Evolutionary conservation across 2,113 vertebrate genomes (phyloP).

Genomic region (Sylvia atricapilla): DNA sequence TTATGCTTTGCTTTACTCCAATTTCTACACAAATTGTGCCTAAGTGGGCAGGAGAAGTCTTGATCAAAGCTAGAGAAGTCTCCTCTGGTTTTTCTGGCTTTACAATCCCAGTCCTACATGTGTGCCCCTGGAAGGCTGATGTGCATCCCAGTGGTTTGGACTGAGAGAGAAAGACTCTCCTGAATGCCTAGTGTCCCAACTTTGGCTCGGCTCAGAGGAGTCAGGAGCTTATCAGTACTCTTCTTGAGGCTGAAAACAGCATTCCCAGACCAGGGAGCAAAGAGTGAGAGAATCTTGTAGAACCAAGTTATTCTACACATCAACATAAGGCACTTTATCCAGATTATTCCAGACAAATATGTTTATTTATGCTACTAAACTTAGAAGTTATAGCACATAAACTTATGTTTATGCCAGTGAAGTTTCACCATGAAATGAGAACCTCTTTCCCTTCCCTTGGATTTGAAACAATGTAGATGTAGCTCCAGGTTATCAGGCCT

Average conservation of each 20-base stretch:
- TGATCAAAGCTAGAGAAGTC: not conserved
- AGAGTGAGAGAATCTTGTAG: not conserved
- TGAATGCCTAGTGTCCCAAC: not conserved
- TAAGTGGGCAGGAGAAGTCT: not conserved
- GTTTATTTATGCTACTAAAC: not conserved
- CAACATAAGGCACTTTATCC: not conserved
- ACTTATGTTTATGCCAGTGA: not conserved
- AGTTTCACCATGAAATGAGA: not conserved
- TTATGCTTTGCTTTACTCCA: not conserved
- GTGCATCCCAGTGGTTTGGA: not conserved
- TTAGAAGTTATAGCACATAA: not conserved
- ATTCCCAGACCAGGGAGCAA: not conserved
- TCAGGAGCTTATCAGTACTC: not conserved
- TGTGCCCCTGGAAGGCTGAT: not conserved
- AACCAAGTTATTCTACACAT: not conserved
- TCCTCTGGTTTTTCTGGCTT: not conserved
- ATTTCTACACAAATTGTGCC: not conserved
- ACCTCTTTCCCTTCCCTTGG: not conserved
- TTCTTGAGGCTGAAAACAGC: not conserved
- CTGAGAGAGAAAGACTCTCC: not conserved
- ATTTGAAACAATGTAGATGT: not conserved
- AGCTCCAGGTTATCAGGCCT: not conserved
- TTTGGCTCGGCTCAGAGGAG: not conserved
- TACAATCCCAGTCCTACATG: not conserved
- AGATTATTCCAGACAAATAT: not conserved